phyloP scores from a whole-genome alignment of 2,113 vertebrate genomes.

The Mustela nigripes region DNA sequence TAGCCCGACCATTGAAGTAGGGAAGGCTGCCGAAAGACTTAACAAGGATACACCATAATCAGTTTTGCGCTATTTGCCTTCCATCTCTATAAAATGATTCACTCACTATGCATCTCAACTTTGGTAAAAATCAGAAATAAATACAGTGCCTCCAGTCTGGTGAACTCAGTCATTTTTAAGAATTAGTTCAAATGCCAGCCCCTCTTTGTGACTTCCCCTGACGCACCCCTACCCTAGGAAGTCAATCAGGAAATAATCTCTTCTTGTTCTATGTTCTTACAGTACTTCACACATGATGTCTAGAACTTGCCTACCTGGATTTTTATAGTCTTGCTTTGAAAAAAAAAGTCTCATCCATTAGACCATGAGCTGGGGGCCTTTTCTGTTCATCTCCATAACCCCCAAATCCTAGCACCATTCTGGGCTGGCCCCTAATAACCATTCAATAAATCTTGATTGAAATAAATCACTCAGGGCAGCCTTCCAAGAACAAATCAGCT shows the following conservation, averaged over 20 bases:
- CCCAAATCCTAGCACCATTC: not conserved
- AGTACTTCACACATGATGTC: not conserved
- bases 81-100: not conserved
- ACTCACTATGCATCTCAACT: not conserved
- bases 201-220: not conserved
- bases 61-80: not conserved
- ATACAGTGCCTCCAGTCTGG: not conserved
- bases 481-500: not conserved
- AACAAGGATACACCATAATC: not conserved
- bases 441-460: not conserved
- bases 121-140: not conserved
- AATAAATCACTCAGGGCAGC: not conserved
- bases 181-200: not conserved
- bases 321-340: not conserved
- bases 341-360: not conserved
- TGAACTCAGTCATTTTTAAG: not conserved
- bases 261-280: not conserved
- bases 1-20: accelerated
- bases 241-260: not conserved
- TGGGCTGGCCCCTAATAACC: not conserved
- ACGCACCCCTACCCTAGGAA: not conserved
- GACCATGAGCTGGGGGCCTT: not conserved
- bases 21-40: not conserved
- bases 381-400: not conserved
- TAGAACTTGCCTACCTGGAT: not conserved